Conservation (phyloP, 2,888 invertebrate genomes). For the Zhuqinia jingwanae region DNA sequence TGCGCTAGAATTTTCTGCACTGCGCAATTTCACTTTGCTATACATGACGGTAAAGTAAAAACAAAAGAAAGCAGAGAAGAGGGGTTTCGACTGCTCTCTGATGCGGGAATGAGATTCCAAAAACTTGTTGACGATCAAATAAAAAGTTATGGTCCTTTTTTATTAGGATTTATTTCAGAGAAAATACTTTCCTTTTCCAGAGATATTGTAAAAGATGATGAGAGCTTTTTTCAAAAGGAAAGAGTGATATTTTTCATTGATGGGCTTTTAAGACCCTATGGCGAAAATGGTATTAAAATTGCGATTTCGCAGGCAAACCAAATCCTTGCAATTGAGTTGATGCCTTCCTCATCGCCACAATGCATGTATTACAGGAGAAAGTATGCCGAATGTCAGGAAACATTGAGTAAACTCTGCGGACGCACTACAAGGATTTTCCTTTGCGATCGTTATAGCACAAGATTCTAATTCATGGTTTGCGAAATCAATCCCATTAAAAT, state of each 20-base stretch:
- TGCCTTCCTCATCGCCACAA: conserved; percentile 59
- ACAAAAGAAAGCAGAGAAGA: conserved; percentile 61
- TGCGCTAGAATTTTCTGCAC: conserved; percentile 57
- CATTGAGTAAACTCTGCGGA: conserved; percentile 54
- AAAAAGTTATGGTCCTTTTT: conserved; percentile 63
- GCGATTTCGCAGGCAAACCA: conserved; percentile 61
- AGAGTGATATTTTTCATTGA: conserved; percentile 62
- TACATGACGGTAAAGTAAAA: conserved; percentile 53
- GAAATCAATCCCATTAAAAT: no score
- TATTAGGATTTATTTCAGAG: conserved; percentile 58
- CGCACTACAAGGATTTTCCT: conserved; percentile 63
- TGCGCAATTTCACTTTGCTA: conserved; percentile 47
- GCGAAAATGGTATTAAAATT: conserved; percentile 57
- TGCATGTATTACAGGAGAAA: conserved; percentile 59
- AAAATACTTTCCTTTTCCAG: conserved; percentile 43
- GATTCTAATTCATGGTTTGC: conserved; percentile 51
- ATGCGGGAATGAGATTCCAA: conserved; percentile 65
- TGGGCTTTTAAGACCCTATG: conserved; percentile 52
- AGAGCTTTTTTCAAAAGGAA: conserved; percentile 54
- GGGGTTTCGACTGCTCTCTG: conserved; percentile 53
- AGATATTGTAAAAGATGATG: conserved; percentile 46
- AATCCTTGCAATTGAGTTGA: conserved; percentile 60
- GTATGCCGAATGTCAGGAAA: conserved; percentile 63
- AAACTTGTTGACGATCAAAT: conserved; percentile 63
- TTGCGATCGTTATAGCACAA: conserved; percentile 61